These are phyloP conservation scores for Trichacis sp. DNA, from an alignment of 2,888 invertebrate species.

Conservation along the genomic window DNA sequence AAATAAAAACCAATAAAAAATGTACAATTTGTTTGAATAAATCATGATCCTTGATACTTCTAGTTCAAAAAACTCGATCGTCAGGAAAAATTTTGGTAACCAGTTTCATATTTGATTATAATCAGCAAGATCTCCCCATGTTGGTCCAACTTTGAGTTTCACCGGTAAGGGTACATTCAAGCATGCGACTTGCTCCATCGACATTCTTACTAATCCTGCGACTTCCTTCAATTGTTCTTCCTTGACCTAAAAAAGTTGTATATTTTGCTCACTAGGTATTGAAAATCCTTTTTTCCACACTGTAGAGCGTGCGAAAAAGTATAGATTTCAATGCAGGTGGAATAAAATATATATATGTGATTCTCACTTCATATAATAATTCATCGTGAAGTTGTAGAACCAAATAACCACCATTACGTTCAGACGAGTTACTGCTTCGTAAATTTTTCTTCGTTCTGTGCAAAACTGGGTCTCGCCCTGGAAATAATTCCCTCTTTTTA, in stretches of 20 bases:
- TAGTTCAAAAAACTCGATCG: no score
- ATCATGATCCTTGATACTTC: no score
- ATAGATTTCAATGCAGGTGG: no score
- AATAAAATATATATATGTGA: no score
- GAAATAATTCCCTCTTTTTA: constrained; percentile 70
- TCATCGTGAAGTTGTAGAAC: constrained; percentile 97
- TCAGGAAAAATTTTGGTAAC: no score
- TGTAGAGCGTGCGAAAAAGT: no score
- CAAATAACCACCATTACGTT: constrained; percentile 73
- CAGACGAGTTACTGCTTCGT: constrained; percentile 47
- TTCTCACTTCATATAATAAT: constrained; percentile 85
- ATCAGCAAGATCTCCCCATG: constrained; percentile 80
- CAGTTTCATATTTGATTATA: constrained; percentile 39
- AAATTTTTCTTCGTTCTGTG: no score
- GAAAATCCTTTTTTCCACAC: no score
- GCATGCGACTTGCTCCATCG: constrained; percentile 84
- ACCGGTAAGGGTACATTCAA: constrained; percentile 88
- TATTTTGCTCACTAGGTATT: no score
- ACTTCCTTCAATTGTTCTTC: constrained; percentile 72
- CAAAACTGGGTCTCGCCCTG: constrained; percentile 51
- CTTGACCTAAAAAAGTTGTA: constrained; percentile 74
- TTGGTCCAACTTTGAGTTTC: constrained; percentile 83
- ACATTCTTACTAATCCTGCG: constrained; percentile 76
- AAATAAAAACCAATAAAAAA: no score
- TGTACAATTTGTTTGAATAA: no score